phyloP scores from a whole-genome alignment of 2,113 vertebrate species.

The Platysteira castanea region DNA sequence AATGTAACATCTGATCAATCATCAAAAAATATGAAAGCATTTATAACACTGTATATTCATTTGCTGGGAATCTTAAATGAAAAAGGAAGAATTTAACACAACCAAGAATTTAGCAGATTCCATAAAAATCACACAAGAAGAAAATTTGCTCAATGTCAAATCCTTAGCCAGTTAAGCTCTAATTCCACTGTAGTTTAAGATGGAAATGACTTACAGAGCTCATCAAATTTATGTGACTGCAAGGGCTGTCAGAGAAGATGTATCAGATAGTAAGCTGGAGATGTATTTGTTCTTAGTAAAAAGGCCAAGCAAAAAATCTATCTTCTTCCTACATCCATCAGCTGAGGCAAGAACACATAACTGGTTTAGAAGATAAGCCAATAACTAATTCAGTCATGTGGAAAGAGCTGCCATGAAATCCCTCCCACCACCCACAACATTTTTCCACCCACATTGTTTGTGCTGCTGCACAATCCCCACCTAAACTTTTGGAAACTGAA shows the following conservation, averaged over 20 bases:
- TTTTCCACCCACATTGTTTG: constrained; percentile 64
- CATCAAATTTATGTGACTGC: constrained; percentile 47
- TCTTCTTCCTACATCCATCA: constrained; percentile 56
- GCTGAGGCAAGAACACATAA: constrained; percentile 32
- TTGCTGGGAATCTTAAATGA: not conserved
- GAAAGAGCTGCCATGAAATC: constrained; percentile 60
- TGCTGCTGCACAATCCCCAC: constrained; percentile 50
- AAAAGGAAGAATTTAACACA: not conserved
- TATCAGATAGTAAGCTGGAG: constrained; percentile 37
- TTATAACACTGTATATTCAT: not conserved
- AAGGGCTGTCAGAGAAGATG: constrained; percentile 40
- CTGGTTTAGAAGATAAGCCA: constrained; percentile 62
- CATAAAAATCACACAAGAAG: constrained; percentile 24
- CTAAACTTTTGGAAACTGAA: constrained; percentile 63
- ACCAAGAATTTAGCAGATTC: not conserved
- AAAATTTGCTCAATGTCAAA: constrained; percentile 16
- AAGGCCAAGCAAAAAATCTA: constrained; percentile 28
- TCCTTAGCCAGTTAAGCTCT: constrained; percentile 33
- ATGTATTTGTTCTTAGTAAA: constrained; percentile 50
- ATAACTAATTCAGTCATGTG: constrained; percentile 63
- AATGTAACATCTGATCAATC: not conserved
- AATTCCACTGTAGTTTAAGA: constrained; percentile 36
- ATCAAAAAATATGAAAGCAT: not conserved
- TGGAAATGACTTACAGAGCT: constrained; percentile 31
- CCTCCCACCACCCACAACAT: constrained; percentile 63